Evolutionary conservation across 2,113 vertebrate genomes (phyloP), one percentile per base, ranked within the genome.

Genomic region (Atrichornis clamosus): DNA sequence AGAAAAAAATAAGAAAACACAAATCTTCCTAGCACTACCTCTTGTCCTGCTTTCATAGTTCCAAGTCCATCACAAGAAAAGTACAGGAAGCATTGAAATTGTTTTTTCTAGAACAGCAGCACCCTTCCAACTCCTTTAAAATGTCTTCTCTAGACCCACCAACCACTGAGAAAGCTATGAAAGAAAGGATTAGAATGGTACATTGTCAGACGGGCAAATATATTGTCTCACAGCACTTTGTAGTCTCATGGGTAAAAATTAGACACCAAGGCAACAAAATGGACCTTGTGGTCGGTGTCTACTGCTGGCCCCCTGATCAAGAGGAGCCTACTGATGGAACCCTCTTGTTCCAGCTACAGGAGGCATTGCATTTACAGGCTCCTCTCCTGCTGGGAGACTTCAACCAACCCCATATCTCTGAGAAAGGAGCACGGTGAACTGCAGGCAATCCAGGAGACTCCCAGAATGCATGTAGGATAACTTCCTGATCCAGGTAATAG

Each of bases 291-390:
- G 21, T 32, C 1, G 0, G 6, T 56, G 32, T 64, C 35, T 64
- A 19, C 49, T 42, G 3, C 15, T 2, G 0, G 4, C 2, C 26
- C 2, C 26, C 35, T 42, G 14, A 28, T 15, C 10, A 27, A 37
- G 27, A 23, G 32, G 10, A 50, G 12, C 22, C 10, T 64, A 7
- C 11, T 20, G 17, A 37, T 0, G 2, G 17, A 73, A 27, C 6
- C 6, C 35, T 42, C 49, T 73, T 50, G 35, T n/a, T 58, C 32
- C 50, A 58, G 12, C 27, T 42, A 41, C 22, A 50, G 26, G 24
- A 37, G 3, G 5, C 14, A 58, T 32, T 10, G 4, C 49, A 35
- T 49, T 47, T 80, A 20, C 35, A 47, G 30, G 13, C 5, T 72
- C 11, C 37, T 56, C 21, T 49, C 11, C 35, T 47, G 28, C 14